Evolutionary conservation across 2,888 invertebrate genomes (phyloP).

Genomic region (Aleiodes alternator): DNA sequence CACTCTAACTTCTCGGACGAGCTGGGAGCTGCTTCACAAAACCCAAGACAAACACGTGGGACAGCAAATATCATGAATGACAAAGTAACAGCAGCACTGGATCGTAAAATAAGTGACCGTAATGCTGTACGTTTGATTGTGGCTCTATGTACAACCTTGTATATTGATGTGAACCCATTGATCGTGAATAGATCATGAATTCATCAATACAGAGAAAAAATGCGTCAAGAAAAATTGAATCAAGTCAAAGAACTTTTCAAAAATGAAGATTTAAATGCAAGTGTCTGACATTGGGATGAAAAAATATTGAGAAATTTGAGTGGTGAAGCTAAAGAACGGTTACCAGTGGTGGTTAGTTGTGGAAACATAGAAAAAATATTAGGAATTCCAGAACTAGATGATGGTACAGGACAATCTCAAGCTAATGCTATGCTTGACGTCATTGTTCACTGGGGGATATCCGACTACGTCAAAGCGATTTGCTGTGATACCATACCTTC

Average conservation of each 20-base stretch:
- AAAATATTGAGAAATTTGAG: constrained; percentile 41
- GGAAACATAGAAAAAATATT: constrained; percentile 45
- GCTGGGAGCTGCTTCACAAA: constrained; percentile 20
- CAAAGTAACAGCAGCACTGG: constrained; percentile 38
- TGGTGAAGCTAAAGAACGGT: constrained; percentile 38
- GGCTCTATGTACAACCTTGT: constrained; percentile 16
- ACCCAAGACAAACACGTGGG: constrained; percentile 36
- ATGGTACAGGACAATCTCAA: no score
- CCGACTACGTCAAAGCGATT: constrained; percentile 17
- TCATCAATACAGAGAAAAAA: constrained; percentile 28
- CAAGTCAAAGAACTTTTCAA: constrained; percentile 43
- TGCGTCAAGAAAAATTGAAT: constrained; percentile 30
- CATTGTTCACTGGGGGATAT: constrained; percentile 45
- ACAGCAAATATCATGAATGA: constrained; percentile 38
- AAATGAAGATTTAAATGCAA: constrained; percentile 36
- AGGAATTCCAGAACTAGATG: constrained; percentile 36
- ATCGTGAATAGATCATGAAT: constrained; percentile 45
- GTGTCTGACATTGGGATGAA: constrained; percentile 45
- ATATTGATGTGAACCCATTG: constrained; percentile 32
- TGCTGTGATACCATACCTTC: constrained; percentile 31
- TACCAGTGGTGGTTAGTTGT: constrained; percentile 46
- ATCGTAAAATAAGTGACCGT: constrained; percentile 39
- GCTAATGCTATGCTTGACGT: constrained; percentile 47
- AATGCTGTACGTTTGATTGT: constrained; percentile 38
- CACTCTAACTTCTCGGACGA: constrained; percentile 32